Evolutionary conservation across 2,888 invertebrate genomes (phyloP).

Genomic region (Antitype chi): DNA sequence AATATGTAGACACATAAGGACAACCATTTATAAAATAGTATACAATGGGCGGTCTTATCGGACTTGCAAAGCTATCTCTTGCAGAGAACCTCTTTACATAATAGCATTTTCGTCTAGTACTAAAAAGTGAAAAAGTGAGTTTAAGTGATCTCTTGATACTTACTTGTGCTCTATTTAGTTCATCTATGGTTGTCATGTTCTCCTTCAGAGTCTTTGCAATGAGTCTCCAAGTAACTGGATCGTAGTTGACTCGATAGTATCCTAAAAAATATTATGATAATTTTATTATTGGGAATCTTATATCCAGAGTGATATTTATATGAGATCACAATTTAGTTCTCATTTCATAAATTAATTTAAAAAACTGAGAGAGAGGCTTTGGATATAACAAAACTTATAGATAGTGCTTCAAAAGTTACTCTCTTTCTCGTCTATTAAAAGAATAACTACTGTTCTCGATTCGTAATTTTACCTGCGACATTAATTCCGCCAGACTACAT

Average conservation of each 20-base stretch:
- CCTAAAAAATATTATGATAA: slow-evolving; percentile 78
- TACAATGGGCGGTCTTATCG: not conserved
- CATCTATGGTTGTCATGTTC: slow-evolving; percentile 78
- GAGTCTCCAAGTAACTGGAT: slow-evolving; percentile 87
- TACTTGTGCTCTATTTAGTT: slow-evolving; percentile 89
- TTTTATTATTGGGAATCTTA: not conserved
- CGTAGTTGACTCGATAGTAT: slow-evolving; percentile 91
- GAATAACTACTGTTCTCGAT: not conserved
- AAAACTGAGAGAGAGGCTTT: not conserved
- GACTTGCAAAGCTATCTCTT: not conserved
- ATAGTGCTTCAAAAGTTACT: not conserved
- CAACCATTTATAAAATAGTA: not conserved
- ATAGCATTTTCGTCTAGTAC: not conserved
- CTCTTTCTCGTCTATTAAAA: not conserved
- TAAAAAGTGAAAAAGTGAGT: not conserved
- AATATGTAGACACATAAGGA: not conserved
- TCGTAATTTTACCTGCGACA: not conserved
- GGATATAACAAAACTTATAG: not conserved
- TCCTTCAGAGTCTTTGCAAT: slow-evolving; percentile 86
- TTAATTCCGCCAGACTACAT: too few species aligned
- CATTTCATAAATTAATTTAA: not conserved
- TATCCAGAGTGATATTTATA: not conserved
- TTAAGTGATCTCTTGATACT: slow-evolving; percentile 19
- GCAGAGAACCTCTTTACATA: not conserved
- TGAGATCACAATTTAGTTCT: not conserved